These are phyloP conservation scores for Paramisgurnus dabryanus DNA, from an alignment of 2,113 vertebrate genomes.

Conservation along the genomic window DNA sequence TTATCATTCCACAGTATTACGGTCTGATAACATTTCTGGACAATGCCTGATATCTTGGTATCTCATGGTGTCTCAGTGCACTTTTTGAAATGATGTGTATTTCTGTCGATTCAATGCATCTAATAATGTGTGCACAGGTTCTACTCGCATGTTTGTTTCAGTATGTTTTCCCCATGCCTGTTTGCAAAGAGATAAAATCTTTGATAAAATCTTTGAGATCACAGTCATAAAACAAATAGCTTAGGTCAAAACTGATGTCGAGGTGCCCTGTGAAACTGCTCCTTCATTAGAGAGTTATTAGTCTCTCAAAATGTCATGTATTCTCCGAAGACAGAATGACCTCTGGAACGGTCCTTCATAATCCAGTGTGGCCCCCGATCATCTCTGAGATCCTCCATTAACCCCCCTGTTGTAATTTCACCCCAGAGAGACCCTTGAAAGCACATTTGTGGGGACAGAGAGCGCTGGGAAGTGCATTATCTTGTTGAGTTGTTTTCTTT, in stretches of 20 bases:
- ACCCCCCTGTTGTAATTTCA: conserved; percentile 44
- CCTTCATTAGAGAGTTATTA: conserved; percentile 76
- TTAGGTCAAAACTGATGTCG: conserved; percentile 53
- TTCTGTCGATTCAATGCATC: neutral
- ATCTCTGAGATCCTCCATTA: conserved; percentile 35
- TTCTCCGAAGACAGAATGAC: conserved; percentile 59
- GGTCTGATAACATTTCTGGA: too few species aligned
- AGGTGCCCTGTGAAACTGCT: conserved; percentile 61
- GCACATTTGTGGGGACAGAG: neutral
- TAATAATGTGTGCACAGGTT: neutral
- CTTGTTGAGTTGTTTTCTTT: conserved; percentile 45
- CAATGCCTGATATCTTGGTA: too few species aligned
- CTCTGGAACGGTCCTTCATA: conserved; percentile 50
- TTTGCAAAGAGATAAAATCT: conserved; percentile 62
- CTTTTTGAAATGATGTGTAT: neutral
- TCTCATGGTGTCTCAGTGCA: too few species aligned
- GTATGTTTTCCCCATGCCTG: neutral
- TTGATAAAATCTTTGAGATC: conserved; percentile 63
- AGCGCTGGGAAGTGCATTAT: conserved; percentile 38
- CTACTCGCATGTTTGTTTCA: neutral
- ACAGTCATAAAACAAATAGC: conserved; percentile 50
- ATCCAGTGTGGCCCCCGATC: conserved; percentile 50
- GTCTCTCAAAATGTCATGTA: conserved; percentile 72
- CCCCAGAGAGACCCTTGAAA: conserved; percentile 9
- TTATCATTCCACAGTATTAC: too few species aligned